A percentile compares a stretch with the other conserved stretches of the same genome.
These are phyloP conservation scores for Lithophane socia DNA, from an alignment of 2,888 invertebrate genomes.

Conservation along the genomic window DNA sequence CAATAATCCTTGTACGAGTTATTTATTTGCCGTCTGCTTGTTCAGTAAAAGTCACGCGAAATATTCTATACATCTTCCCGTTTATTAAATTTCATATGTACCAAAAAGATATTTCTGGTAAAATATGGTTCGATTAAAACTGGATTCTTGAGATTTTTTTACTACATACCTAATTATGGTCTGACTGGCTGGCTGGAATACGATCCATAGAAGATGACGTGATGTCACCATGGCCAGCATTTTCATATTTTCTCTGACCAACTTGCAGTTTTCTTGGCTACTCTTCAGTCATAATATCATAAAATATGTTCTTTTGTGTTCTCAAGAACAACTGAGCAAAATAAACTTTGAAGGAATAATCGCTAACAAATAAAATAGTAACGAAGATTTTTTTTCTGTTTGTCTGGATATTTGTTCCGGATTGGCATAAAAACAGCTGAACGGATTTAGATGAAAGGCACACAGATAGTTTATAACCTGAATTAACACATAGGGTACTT, in stretches of 20 bases:
- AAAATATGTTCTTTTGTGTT: background rate
- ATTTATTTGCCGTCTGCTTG: slow-evolving; percentile 55
- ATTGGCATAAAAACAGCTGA: too few species aligned
- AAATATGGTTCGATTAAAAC: background rate
- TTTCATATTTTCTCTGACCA: background rate
- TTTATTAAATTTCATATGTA: slow-evolving; percentile 3
- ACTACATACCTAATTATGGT: background rate
- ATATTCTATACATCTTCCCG: slow-evolving; percentile 15
- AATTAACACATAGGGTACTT: too few species aligned
- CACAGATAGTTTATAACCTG: too few species aligned
- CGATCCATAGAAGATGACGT: background rate
- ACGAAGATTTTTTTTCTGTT: too few species aligned
- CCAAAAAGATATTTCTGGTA: background rate
- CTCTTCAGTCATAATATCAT: background rate
- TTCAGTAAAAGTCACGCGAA: slow-evolving; percentile 29
- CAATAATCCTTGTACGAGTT: slow-evolving; percentile 62
- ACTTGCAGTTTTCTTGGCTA: background rate
- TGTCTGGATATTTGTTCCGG: too few species aligned
- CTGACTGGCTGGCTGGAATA: background rate
- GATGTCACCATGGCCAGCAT: background rate
- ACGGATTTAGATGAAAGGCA: too few species aligned
- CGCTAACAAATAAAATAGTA: background rate
- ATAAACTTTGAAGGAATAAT: background rate
- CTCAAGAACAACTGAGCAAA: background rate
- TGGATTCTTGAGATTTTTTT: too few species aligned